Base-by-base conservation (phyloP, 2,797 vertebrate genomes). In the Cyclura pinguis region DNA sequence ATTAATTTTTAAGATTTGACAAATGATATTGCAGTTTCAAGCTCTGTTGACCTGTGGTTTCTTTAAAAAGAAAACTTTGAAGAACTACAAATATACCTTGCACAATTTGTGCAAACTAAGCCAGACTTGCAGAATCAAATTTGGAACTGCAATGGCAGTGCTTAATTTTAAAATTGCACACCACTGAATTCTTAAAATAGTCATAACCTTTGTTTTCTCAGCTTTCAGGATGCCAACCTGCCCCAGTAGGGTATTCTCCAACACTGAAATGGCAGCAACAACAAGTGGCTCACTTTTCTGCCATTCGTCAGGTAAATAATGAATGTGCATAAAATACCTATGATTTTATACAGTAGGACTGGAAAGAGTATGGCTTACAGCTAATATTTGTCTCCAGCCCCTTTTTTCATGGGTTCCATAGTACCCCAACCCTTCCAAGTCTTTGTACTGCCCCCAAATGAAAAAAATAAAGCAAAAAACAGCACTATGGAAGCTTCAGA, bases 261-360 rank as follows among this genome's bases (percentile, higher is more conserved):
- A 98, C 98, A 0, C 96, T 99, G 74, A 97, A 95, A 16, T 99
- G 99, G 99, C 99, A 99, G 74, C 98, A 98, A 94, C 98, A 98
- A 84, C 98, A 99, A 98, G 98, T 99, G 93, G 95, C 98, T 85
- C 97, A 96, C 92, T 99, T 99, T 95, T 99, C 99, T 84, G 94
- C 97, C 6, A 95, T 99, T 96, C 98, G 99, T 96, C 99, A 98
- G 98, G 99, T 99, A 96, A 95, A 89, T 2, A 69, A 20, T 64
- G 4, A 92, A 81, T 88, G 84, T 86, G 87, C 78, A 78, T 57
- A 52, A 38, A 82, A 64, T 18, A 85, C 32, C 32, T 64, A 20
- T 72, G 13, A 55, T 69, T 22, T 86, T 38, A 2, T 74, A 12
- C 32, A 47, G 16, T 29, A 32, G 2, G 12, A 29, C 29, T 69